phyloP scores from a whole-genome alignment of 1,140 invertebrate genomes.

The Lethrus apterus region DNA sequence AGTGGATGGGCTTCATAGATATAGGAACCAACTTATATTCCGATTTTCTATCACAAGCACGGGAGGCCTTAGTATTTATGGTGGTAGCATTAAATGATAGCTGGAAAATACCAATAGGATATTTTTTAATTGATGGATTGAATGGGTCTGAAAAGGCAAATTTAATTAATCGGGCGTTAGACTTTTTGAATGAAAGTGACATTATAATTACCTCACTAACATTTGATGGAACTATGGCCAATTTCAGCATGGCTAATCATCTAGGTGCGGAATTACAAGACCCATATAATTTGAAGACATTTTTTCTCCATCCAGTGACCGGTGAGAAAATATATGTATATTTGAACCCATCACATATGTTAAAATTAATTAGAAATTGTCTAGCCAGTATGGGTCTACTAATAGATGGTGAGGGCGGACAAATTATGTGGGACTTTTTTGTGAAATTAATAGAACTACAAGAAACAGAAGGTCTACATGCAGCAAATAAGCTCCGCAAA shows the following conservation, averaged over 20 bases:
- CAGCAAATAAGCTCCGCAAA: slow-evolving; percentile 27
- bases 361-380: slow-evolving; percentile 20
- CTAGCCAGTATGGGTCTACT: slow-evolving; percentile 10
- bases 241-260: slow-evolving; percentile 23
- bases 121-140: slow-evolving; percentile 17
- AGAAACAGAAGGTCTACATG: slow-evolving; percentile 21
- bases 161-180: slow-evolving; percentile 23
- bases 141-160: slow-evolving; percentile 19
- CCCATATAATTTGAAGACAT: neutral
- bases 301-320: slow-evolving; percentile 15
- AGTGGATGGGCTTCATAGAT: slow-evolving; percentile 4
- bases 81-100: slow-evolving; percentile 30
- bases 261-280: slow-evolving; percentile 26
- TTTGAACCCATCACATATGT: slow-evolving; percentile 19
- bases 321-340: slow-evolving; percentile 11
- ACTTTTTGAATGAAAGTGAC: slow-evolving; percentile 22
- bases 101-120: slow-evolving; percentile 34
- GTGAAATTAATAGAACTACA: slow-evolving; percentile 19
- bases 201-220: slow-evolving; percentile 30
- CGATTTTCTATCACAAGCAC: slow-evolving; percentile 31
- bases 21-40: slow-evolving; percentile 18
- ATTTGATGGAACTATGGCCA: slow-evolving; percentile 32
- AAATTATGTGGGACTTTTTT: slow-evolving; percentile 22
- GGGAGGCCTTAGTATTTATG: slow-evolving; percentile 38
- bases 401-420: neutral